Evolutionary conservation across 2,797 vertebrate species (phyloP).

Genomic region (Pseudomugil gertrudae): DNA sequence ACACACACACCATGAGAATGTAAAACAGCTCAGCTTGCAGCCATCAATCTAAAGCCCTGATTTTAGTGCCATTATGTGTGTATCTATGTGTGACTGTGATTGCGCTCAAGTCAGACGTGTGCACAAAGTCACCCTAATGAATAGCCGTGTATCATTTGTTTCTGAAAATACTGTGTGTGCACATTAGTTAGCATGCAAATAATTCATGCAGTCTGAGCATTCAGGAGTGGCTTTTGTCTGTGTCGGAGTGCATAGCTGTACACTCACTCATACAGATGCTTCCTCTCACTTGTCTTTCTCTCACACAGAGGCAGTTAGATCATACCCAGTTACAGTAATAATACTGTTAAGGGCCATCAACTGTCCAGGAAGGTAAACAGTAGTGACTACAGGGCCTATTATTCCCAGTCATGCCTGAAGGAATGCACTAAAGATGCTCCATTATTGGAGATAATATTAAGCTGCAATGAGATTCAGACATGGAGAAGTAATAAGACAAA

Average conservation of each 20-base stretch:
- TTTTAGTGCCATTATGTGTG: conserved; percentile 25
- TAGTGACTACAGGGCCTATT: conserved; percentile 73
- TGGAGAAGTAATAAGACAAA: conserved; percentile 15
- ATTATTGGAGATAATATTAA: conserved; percentile 61
- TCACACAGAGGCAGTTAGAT: conserved; percentile 32
- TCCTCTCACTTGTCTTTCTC: conserved; percentile 5
- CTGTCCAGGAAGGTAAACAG: conserved; percentile 75
- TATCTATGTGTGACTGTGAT: not conserved
- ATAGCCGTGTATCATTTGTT: conserved; percentile 21
- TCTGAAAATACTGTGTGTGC: conserved; percentile 10
- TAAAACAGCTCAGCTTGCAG: conserved; percentile 56
- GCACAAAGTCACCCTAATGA: conserved; percentile 34
- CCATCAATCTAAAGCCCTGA: conserved; percentile 51
- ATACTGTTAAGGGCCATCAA: conserved; percentile 73
- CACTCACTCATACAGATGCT: conserved; percentile 21
- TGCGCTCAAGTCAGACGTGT: not conserved
- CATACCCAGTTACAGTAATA: conserved; percentile 75
- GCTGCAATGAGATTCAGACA: conserved; percentile 40
- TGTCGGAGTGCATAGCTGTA: conserved; percentile 26
- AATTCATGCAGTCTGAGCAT: conserved; percentile 12
- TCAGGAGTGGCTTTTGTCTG: conserved; percentile 10
- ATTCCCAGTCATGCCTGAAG: conserved; percentile 70
- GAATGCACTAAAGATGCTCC: conserved; percentile 55
- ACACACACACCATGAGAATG: conserved; percentile 64
- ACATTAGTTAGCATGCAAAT: conserved; percentile 23